Evolutionary conservation across 2,888 invertebrate genomes (phyloP).

Genomic region (Hoplodrina ambigua): DNA sequence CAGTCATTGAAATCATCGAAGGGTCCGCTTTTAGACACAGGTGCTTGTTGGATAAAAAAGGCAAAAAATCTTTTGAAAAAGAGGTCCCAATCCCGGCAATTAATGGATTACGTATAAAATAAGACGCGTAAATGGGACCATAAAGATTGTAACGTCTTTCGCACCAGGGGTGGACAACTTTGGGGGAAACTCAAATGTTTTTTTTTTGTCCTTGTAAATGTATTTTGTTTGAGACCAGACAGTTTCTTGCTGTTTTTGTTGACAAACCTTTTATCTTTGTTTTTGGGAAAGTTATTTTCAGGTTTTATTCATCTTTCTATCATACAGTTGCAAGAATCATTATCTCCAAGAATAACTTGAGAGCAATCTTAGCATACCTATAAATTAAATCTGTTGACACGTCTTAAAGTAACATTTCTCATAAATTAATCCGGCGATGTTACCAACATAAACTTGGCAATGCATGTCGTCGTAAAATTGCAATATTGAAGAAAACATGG

Average conservation of each 20-base stretch:
- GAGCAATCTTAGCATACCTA: constrained; percentile 5
- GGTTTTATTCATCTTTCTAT: no score
- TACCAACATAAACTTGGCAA: constrained; percentile 12
- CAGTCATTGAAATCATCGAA: constrained; percentile 84
- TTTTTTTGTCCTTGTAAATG: neutral
- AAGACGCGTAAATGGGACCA: constrained; percentile 74
- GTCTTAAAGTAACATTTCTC: neutral
- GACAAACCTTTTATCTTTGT: neutral
- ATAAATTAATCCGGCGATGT: constrained; percentile 15
- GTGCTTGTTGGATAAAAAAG: constrained; percentile 78
- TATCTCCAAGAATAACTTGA: constrained; percentile 9
- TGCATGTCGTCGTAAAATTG: constrained; percentile 19
- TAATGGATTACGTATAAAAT: constrained; percentile 84
- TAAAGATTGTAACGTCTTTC: constrained; percentile 67
- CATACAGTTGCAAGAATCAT: neutral
- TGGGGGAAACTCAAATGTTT: neutral
- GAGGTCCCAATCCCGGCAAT: constrained; percentile 79
- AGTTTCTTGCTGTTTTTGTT: neutral
- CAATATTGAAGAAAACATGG: constrained; percentile 13
- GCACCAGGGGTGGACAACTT: constrained; percentile 53
- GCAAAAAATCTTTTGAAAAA: constrained; percentile 71
- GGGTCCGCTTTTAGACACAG: constrained; percentile 81
- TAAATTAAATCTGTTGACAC: constrained; percentile 14
- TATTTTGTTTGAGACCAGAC: neutral
- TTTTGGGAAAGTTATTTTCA: neutral